Base-by-base conservation (phyloP, 1,140 invertebrate species). In the Drosophila setifemur region DNA sequence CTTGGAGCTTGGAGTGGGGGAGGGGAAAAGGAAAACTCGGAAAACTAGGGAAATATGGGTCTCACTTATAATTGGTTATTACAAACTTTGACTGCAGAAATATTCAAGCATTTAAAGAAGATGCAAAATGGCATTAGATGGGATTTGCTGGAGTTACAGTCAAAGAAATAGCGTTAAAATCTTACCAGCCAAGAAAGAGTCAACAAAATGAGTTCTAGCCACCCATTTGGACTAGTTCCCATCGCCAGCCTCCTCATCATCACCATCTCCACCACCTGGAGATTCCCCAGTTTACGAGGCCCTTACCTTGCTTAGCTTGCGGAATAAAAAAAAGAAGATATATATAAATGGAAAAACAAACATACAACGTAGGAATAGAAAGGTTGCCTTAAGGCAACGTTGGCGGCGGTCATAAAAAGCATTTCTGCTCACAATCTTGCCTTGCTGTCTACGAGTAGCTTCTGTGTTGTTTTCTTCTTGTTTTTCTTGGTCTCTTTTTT, bases 371-470 rank as follows among this genome's bases (percentile, higher is more conserved):
- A 52, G 9, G 31, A 4, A 16, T 37, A 18, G 33, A 37, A 37
- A 37, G 33, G 33, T 37, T 19, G 23, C 21, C 44, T 44, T 40
- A 40, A 54, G 33, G 33, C 54, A 60, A 60, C 12, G 54, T n/a
- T 31, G 54, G 53, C 40, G 54, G 53, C 8, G 23, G 40, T 28
- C 58, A 37, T 58, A 60, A 63, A 58, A 60, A 23, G 50, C 39
- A 21, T 31, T n/a, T 53, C 50, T 16, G 8, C 54, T 21, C 58
- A 61, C 21, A 44, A 44, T 21, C 37, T 61, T 26, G 50, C 39
- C n/a, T n/a, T 12, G n/a, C n/a, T 5, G 14, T 19, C 21, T 12
- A n/a, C 28, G 40, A 4, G 3, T 18, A 26, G 26, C 9, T 33
- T 42, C 12, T 28, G 8, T 12, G 18, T 26, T 8, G 44, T 31